phyloP scores from a whole-genome alignment of 2,113 vertebrate genomes.

The Silurus asotus region DNA sequence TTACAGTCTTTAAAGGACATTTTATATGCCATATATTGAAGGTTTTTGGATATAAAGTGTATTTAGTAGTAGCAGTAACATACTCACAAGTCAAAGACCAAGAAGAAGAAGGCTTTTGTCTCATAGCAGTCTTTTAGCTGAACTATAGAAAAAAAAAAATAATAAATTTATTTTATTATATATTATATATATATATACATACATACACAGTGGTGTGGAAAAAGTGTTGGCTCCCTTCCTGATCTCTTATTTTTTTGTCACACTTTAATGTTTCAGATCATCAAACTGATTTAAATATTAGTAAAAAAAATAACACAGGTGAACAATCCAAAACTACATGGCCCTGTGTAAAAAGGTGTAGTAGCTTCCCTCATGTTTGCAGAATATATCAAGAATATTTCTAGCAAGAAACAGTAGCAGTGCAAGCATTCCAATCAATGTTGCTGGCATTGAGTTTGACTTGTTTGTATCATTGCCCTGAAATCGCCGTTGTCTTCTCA shows the following conservation, averaged over 20 bases:
- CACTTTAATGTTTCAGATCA: no score
- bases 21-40: not conserved
- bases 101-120: slow-evolving; percentile 93
- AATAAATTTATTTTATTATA: no score
- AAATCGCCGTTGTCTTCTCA: not conserved
- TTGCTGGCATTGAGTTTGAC: not conserved
- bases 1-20: not conserved
- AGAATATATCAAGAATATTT: not conserved
- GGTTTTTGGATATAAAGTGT: not conserved
- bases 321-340: no score
- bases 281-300: no score
- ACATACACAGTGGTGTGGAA: not conserved
- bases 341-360: no score
- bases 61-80: not conserved
- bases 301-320: no score
- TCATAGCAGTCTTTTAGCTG: slow-evolving; percentile 95
- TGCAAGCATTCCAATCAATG: not conserved
- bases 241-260: no score
- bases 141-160: slow-evolving; percentile 74
- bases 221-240: no score
- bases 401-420: not conserved
- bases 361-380: not conserved
- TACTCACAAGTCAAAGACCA: slow-evolving; percentile 97
- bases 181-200: not conserved
- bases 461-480: not conserved